A percentile compares a stretch with the other conserved stretches of the same genome.
Evolutionary conservation across 2,888 invertebrate species (phyloP).

Genomic region (Achlya flavicornis): DNA sequence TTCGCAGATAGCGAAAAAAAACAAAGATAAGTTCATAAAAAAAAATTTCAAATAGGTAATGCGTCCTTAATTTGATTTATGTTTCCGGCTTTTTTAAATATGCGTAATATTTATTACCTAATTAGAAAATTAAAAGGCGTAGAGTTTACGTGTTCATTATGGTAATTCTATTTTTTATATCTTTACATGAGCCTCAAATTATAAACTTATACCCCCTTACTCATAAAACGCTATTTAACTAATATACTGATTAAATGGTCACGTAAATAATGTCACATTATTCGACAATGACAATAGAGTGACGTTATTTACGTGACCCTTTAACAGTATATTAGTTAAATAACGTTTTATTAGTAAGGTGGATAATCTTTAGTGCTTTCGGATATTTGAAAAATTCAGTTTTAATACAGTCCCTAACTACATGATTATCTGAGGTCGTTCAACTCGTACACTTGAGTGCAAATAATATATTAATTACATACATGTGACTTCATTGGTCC

Average conservation of each 20-base stretch:
- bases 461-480: not conserved
- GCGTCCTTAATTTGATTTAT: not conserved
- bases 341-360: too few species aligned
- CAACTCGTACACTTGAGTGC: constrained; percentile 15
- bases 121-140: not conserved
- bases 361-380: constrained; percentile 22
- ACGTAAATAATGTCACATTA: too few species aligned
- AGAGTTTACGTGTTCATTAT: not conserved
- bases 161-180: not conserved
- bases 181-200: not conserved
- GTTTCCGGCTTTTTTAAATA: constrained; percentile 1
- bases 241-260: too few species aligned
- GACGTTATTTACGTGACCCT: too few species aligned
- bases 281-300: too few species aligned
- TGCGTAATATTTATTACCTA: not conserved
- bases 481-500: constrained; percentile 15
- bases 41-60: not conserved
- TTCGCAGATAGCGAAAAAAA: constrained; percentile 1
- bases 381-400: constrained; percentile 27
- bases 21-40: not conserved
- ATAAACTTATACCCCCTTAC: constrained; percentile 29
- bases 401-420: constrained; percentile 16
- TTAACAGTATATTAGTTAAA: too few species aligned
- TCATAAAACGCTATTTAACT: too few species aligned
- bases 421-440: constrained; percentile 16